Conservation (phyloP, 2,888 invertebrate genomes). For the Allolobophora icterica region DNA sequence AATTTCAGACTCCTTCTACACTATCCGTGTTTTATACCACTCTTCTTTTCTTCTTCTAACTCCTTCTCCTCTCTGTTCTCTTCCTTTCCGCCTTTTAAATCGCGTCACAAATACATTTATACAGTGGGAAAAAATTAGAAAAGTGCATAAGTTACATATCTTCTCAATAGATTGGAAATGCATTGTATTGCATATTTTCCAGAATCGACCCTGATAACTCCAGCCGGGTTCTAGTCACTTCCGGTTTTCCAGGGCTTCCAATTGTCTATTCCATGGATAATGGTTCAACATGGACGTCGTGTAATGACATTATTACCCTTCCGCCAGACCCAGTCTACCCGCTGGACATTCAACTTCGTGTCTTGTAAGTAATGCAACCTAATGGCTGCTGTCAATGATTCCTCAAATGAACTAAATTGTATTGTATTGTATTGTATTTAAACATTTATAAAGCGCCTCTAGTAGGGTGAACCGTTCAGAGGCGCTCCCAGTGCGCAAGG, state of each 20-base stretch:
- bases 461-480: no score
- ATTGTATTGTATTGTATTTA: no score
- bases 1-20: no score
- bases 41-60: no score
- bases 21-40: no score
- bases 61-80: no score
- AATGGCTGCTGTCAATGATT: no score
- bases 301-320: neutral
- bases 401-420: neutral
- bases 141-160: no score
- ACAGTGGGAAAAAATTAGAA: neutral
- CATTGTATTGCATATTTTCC: neutral
- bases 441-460: no score
- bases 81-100: no score
- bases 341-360: conserved; percentile 12
- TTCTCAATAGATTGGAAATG: neutral
- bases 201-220: conserved; percentile 6
- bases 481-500: no score
- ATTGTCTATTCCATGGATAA: conserved; percentile 27
- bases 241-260: conserved; percentile 37
- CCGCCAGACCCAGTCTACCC: neutral
- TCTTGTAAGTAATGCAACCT: neutral
- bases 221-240: neutral
- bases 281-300: conserved; percentile 28
- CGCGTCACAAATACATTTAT: no score